Base-by-base conservation (phyloP, 1,140 invertebrate genomes). In the Temnothorax longispinosus region DNA sequence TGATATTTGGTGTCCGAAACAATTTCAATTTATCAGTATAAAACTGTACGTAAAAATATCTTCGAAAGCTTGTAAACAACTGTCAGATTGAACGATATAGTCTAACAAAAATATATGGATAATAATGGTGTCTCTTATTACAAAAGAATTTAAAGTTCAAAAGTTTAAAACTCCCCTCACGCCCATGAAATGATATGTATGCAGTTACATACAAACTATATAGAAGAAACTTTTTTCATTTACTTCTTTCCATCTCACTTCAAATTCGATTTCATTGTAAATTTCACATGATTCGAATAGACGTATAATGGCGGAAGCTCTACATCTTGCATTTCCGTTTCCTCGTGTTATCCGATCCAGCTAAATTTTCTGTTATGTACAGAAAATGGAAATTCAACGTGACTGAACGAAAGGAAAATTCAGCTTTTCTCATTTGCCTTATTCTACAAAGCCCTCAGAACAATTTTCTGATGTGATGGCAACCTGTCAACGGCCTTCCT, bases 401-500 rank as follows among this genome's bases (percentile, higher is more conserved):
- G 35, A 41, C 35, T 56, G 47, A 81, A 38, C 27, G 35, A 67
- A 56, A 77, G 38, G 41, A 44, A 32, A 77, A 38, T 21, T 56
- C 15, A n/a, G 64, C 50, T 56, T 71, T 58, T 71, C 52, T 81
- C 78, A 58, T 81, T 81, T 71, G 52, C 52, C 65, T 81, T 27
- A 27, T 27, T n/a, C 6, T 38, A 5, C 10, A 71, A 71, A 44
- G 15, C 58, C 38, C n/a, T 56, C 64, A 27, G 21, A 81, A 71
- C 64, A 81, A 81, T 81, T 81, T 81, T 15, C 38, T 56, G 78
- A 71, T 67, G 38, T 81, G 78, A 71, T 21, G 50, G 54, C 65
- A 6, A 71, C 78, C 78, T 81, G 78, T 81, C 78, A 81, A 58
- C 50, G 50, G 65, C 21, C 47, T 27, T 18, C 10, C 10, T 32